Evolutionary conservation across 2,797 vertebrate genomes (phyloP), one percentile per base, ranked within the genome.

Genomic region (Oreonectes daqikongensis): DNA sequence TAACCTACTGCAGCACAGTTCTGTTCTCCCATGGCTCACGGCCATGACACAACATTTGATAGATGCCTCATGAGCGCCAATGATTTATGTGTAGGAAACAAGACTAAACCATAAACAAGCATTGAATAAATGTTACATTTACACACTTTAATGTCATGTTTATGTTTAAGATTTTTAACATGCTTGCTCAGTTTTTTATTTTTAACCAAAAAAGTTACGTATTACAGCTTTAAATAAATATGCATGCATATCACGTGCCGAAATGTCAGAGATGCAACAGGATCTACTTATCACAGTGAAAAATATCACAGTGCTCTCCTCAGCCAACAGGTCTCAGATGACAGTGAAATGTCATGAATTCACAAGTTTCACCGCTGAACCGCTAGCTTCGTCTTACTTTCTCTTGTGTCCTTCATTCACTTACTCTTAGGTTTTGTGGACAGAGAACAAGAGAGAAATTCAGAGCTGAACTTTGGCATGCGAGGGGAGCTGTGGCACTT

Each of bases 381-480:
- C 22, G 12, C 17, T 30, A 26, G 17, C 24, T 11, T 18, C 22
- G 52, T 40, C n/a, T 32, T 57, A 18, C 48, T 55, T 55, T 46
- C 50, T 75, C 26, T 67, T 8, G 15, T 26, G 32, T 28, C 42
- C 59, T n/a, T 53, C 28, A 17, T 80, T 15, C 22, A 70, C 72
- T 72, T 75, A 69, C 83, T 52, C 3, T 73, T 78, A 42, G 57
- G 88, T 79, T 84, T 75, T 79, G 71, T 85, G 87, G 86, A 70
- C 11, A 28, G 30, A 35, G 22, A 72, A 84, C 26, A 24, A 50
- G 40, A 4, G 69, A 85, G 88, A 85, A 85, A 84, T 89, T 88
- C 89, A 81, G 85, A 84, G 86, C 89, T 81, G 82, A 85, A 85
- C 75, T 88, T 77, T 78, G 30, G 83, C 79, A 85, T 86, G 77